Conservation (phyloP, 2,797 vertebrate species). For the Paguma larvata region DNA sequence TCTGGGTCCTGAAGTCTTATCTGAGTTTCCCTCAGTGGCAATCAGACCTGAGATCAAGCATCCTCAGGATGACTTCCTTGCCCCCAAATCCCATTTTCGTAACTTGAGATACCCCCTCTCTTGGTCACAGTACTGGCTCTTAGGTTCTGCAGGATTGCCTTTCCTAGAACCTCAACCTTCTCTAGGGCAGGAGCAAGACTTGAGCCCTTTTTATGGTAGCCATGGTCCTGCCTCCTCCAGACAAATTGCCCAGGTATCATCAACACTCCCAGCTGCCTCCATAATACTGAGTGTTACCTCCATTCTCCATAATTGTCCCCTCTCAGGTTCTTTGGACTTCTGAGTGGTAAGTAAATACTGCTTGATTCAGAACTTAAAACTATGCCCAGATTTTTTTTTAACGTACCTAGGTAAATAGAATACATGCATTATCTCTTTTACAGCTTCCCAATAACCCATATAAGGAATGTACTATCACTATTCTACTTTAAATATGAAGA, state of each 20-base stretch:
- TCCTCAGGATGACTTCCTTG: neutral
- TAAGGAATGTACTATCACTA: neutral
- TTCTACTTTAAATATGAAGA: conserved; percentile 5
- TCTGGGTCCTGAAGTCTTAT: neutral
- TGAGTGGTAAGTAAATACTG: neutral
- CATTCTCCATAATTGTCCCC: neutral
- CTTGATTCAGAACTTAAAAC: neutral
- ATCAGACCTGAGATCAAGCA: neutral
- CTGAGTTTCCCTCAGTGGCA: neutral
- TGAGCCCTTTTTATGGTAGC: neutral
- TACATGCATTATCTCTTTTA: neutral
- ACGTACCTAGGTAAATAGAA: neutral
- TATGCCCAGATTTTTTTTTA: neutral
- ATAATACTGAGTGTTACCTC: neutral
- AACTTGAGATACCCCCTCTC: neutral
- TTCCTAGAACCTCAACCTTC: neutral
- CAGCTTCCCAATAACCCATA: neutral
- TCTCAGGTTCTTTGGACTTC: neutral
- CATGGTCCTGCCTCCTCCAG: neutral
- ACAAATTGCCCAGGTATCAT: neutral
- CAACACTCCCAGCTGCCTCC: neutral
- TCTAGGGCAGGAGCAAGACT: neutral
- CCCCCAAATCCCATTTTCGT: neutral
- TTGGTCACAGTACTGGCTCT: too few relatives aligned
- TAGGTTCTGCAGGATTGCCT: neutral